phyloP scores from a whole-genome alignment of 2,113 vertebrate genomes.

The Sebastes fasciatus region DNA sequence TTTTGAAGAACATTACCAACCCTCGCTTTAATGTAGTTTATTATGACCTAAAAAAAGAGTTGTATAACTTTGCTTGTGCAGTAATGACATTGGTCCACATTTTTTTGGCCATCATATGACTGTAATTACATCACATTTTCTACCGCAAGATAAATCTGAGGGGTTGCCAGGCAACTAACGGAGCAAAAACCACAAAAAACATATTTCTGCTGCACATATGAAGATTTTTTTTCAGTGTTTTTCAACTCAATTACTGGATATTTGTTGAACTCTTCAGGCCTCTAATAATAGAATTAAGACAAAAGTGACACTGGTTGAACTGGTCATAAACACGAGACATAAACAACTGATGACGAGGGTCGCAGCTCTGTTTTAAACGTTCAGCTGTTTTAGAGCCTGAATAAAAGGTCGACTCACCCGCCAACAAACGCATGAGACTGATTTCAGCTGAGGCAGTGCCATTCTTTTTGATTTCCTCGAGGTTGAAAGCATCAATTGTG shows the following conservation, averaged over 20 bases:
- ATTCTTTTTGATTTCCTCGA: background rate
- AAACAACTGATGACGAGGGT: background rate
- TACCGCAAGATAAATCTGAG: background rate
- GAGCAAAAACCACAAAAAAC: no score
- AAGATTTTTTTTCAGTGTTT: background rate
- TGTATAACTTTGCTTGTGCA: background rate
- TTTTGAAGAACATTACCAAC: no score
- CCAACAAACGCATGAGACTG: slow-evolving; percentile 75
- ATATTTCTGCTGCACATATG: no score
- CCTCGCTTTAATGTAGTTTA: no score
- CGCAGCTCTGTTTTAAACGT: background rate
- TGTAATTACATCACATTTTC: background rate
- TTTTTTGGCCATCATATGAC: background rate
- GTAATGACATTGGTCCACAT: no score
- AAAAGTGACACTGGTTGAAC: background rate
- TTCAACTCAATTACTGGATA: background rate
- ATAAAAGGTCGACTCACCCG: slow-evolving; percentile 76
- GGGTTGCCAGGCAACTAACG: background rate
- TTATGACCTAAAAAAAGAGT: background rate
- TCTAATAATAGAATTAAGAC: background rate
- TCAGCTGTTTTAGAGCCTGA: background rate
- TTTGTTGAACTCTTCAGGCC: background rate
- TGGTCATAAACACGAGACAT: background rate
- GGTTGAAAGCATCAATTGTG: background rate
- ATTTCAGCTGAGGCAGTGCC: slow-evolving; percentile 71